Base-by-base conservation (phyloP, 30 jellyfish, hydroid and myxozoan species). In the Cassiopea xamachana region DNA sequence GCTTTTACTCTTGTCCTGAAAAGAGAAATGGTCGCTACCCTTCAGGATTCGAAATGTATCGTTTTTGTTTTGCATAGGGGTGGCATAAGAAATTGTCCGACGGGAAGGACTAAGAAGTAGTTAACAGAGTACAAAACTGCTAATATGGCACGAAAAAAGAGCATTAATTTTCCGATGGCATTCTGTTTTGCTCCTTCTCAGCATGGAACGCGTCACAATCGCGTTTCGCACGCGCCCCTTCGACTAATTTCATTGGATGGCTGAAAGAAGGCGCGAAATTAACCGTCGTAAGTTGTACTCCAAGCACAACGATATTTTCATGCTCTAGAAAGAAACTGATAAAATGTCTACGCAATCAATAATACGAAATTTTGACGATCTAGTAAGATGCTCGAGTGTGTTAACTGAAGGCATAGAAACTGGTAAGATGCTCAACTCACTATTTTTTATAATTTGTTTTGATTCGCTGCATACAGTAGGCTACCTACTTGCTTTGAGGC, bases 401-500 rank as follows among this genome's bases (percentile, higher is more conserved):
- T 83, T 95, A n/a, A 80, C 99, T 5, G 99, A 95, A 88, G 99
- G 99, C 39, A 91, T 95, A 51, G 99, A 95, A 95, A 79, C 92
- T 49, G 99, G 99, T 94, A 62, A 75, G 97, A 70, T 27, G 1
- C 45, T 46, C 19, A 4, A 64, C 15, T 81, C 27, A 68, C 18
- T 84, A 14, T 8, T 9, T 83, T 71, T 27, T 17, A 14, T 68
- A 68, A 18, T 61, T 19, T 51, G 16, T 84, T 27, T 27, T 27
- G 39, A 27, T 27, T 27, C 39, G 39, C 39, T 27, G 39, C 39
- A 27, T 27, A 27, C 39, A 27, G 39, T 27, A 27, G 39, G 39
- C 39, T 27, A 27, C 39, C 39, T 27, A 27, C 39, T 27, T 27
- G 39, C 39, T 27, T 27, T 27, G 39, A 27, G 39, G 39, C 39